phyloP scores from a whole-genome alignment of 92 coral and sea anemone species.

The Phenganax subtilis region DNA sequence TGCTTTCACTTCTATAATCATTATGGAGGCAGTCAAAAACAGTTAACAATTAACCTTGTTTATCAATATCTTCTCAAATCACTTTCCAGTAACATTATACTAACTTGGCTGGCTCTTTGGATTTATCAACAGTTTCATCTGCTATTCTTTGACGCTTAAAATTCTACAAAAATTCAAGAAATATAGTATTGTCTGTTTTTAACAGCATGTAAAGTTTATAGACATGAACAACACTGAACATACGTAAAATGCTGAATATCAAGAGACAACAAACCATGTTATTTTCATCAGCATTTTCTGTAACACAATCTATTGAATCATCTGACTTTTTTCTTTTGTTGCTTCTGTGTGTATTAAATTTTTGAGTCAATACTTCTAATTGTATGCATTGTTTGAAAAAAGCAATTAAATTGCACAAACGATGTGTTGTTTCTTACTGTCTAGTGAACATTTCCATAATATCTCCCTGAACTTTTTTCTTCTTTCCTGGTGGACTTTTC shows the following conservation, averaged over 20 bases:
- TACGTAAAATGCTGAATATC: not conserved
- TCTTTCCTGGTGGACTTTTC: conserved; percentile 19
- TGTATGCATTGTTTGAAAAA: not conserved
- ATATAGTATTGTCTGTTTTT: too few species aligned
- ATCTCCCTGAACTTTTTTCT: conserved; percentile 12
- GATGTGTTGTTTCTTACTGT: conserved; percentile 2
- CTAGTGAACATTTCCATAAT: conserved; percentile 27
- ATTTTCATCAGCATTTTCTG: not conserved
- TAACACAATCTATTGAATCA: not conserved
- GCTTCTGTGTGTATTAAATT: not conserved
- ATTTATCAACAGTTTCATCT: not conserved
- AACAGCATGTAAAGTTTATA: too few species aligned
- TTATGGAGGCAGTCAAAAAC: not conserved
- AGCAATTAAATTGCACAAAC: not conserved
- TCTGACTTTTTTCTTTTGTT: conserved; percentile 10
- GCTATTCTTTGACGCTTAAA: conserved; percentile 20
- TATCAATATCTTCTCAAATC: too few species aligned
- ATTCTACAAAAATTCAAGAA: not conserved
- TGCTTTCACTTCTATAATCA: not conserved
- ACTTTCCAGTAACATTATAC: not conserved
- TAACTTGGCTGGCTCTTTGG: not conserved
- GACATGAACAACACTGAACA: not conserved
- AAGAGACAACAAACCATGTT: conserved; percentile 4
- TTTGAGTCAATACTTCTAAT: not conserved
- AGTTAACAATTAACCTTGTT: not conserved